Conservation (phyloP, 1,140 invertebrate genomes). For the Cotesia chilonis region DNA sequence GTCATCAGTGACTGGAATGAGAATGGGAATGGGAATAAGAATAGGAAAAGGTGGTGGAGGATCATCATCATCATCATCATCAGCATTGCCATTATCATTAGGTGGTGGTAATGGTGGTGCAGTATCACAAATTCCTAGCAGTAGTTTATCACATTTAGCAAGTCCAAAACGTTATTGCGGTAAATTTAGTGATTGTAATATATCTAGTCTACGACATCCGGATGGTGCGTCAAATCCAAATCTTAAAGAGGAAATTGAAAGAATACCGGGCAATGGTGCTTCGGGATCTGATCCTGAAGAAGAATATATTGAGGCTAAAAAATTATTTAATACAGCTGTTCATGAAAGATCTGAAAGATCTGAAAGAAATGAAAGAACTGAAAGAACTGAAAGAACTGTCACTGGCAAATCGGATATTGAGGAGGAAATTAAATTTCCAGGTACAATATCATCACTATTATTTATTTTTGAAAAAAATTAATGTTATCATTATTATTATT, state of each 20-base stretch:
- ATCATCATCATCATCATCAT: no score
- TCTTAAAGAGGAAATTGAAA: slow-evolving; percentile 75
- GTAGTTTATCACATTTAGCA: slow-evolving; percentile 64
- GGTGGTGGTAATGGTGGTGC: no score
- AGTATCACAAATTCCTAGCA: slow-evolving; percentile 22
- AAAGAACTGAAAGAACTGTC: slow-evolving; percentile 61
- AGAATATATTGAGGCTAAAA: slow-evolving; percentile 69
- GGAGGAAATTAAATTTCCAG: slow-evolving; percentile 64
- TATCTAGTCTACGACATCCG: slow-evolving; percentile 82
- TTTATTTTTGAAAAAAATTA: neutral
- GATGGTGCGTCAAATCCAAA: slow-evolving; percentile 92
- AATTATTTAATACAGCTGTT: slow-evolving; percentile 63
- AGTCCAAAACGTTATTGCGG: slow-evolving; percentile 62
- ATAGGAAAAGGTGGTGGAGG: no score
- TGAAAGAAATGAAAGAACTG: slow-evolving; percentile 36
- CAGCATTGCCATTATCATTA: no score
- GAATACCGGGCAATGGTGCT: slow-evolving; percentile 76
- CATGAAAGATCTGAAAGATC: slow-evolving; percentile 58
- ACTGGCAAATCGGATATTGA: slow-evolving; percentile 67
- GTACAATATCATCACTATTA: slow-evolving; percentile 42
- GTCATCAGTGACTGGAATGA: no score
- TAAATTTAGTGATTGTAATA: slow-evolving; percentile 67
- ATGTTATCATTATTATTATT: neutral
- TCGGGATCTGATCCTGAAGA: slow-evolving; percentile 70
- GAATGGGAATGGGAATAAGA: no score